phyloP scores from a whole-genome alignment of 2,888 invertebrate genomes.

The Cantharis rustica region DNA sequence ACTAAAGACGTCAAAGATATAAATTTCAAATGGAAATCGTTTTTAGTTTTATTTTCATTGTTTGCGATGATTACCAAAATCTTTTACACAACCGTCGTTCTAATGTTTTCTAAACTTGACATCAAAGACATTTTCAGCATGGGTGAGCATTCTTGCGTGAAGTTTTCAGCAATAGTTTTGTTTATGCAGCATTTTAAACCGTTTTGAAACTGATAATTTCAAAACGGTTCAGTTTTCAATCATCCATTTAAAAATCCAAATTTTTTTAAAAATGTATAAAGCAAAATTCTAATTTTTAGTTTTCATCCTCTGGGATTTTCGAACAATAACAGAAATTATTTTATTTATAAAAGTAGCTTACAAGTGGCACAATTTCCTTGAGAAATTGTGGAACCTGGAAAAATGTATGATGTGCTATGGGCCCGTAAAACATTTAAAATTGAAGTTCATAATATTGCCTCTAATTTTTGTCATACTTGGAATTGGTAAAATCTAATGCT shows the following conservation, averaged over 20 bases:
- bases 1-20: not conserved
- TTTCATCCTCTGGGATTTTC: slow-evolving; percentile 18
- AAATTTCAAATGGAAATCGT: slow-evolving; percentile 13
- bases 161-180: not conserved
- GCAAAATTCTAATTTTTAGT: slow-evolving; percentile 8
- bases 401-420: slow-evolving; percentile 12
- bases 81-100: slow-evolving; percentile 1
- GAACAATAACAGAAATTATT: slow-evolving; percentile 6
- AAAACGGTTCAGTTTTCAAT: too few species aligned
- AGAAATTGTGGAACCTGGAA: slow-evolving; percentile 27
- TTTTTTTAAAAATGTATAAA: too few species aligned
- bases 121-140: slow-evolving; percentile 12
- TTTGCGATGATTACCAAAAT: not conserved
- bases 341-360: slow-evolving; percentile 14
- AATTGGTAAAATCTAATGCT: slow-evolving; percentile 9
- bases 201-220: too few species aligned
- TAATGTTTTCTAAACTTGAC: not conserved
- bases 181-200: too few species aligned
- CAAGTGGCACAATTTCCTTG: slow-evolving; percentile 25
- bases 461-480: slow-evolving; percentile 8
- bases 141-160: not conserved
- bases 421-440: slow-evolving; percentile 1
- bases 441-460: slow-evolving; percentile 8
- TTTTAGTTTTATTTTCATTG: not conserved
- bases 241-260: too few species aligned